These are phyloP conservation scores for Cryptoblepharus egeriae DNA, from an alignment of 2,797 vertebrate genomes.

Conservation along the genomic window DNA sequence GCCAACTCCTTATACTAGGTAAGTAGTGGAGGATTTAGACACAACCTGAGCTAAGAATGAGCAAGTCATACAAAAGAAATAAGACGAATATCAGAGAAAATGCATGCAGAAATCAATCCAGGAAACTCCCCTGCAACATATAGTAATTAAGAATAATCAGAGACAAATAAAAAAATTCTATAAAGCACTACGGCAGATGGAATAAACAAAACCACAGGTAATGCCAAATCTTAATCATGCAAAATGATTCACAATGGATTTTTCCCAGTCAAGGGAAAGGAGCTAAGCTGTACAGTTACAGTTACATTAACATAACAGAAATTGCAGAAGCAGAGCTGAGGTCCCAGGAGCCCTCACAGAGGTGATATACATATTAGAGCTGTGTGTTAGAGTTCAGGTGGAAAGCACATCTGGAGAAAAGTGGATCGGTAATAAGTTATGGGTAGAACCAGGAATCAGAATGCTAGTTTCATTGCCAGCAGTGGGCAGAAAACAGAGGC, in stretches of 20 bases:
- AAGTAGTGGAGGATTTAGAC: not conserved
- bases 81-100: not conserved
- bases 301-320: not conserved
- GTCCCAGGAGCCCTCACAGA: not conserved
- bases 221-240: accelerated
- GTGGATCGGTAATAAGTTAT: accelerated
- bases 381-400: not conserved
- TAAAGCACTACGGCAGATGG: not conserved
- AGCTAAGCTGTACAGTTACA: not conserved
- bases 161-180: not conserved
- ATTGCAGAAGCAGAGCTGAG: accelerated
- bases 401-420: accelerated
- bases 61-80: not conserved
- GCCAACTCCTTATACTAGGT: not conserved
- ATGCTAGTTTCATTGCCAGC: not conserved
- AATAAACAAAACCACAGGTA: not conserved
- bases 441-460: accelerated
- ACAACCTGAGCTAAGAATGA: accelerated
- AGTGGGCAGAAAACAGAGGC: not conserved
- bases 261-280: not conserved
- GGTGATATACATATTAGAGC: not conserved
- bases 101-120: not conserved
- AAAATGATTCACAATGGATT: not conserved
- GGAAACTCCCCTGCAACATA: too few species aligned
- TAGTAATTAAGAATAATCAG: not conserved